These are phyloP conservation scores for Tamias sibiricus DNA, from an alignment of 2,113 vertebrate genomes.

Conservation along the genomic window DNA sequence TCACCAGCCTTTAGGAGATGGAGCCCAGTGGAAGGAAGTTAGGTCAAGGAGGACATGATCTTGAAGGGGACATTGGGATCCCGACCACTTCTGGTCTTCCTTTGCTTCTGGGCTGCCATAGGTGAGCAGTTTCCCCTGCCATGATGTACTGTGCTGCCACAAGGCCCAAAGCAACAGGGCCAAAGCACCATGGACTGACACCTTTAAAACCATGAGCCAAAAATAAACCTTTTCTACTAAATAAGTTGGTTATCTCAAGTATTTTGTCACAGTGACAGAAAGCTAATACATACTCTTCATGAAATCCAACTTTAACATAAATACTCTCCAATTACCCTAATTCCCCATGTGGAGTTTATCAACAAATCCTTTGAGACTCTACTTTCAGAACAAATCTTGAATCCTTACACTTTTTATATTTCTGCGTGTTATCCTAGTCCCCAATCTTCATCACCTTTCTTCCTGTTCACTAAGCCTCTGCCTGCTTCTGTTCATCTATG, in stretches of 20 bases:
- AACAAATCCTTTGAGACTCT: neutral
- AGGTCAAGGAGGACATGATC: too few relatives aligned
- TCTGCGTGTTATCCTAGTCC: neutral
- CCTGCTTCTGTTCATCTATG: neutral
- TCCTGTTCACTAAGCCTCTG: neutral
- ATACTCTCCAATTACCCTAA: neutral
- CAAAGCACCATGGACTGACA: neutral
- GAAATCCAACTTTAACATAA: slow-evolving; percentile 18
- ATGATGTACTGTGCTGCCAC: neutral
- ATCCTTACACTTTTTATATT: neutral
- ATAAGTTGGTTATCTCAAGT: neutral
- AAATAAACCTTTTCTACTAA: neutral
- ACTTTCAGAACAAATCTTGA: neutral
- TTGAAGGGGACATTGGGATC: neutral
- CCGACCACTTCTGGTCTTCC: neutral
- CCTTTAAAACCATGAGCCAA: neutral
- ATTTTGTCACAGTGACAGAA: neutral
- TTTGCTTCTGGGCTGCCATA: neutral
- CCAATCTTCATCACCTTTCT: neutral
- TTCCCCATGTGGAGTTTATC: neutral
- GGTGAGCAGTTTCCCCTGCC: neutral
- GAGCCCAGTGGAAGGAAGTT: neutral
- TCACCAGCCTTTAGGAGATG: too few relatives aligned
- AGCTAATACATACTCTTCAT: neutral
- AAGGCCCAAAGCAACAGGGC: neutral